Evolutionary conservation across 2,113 vertebrate species (phyloP).

Genomic region (Vidua macroura): DNA sequence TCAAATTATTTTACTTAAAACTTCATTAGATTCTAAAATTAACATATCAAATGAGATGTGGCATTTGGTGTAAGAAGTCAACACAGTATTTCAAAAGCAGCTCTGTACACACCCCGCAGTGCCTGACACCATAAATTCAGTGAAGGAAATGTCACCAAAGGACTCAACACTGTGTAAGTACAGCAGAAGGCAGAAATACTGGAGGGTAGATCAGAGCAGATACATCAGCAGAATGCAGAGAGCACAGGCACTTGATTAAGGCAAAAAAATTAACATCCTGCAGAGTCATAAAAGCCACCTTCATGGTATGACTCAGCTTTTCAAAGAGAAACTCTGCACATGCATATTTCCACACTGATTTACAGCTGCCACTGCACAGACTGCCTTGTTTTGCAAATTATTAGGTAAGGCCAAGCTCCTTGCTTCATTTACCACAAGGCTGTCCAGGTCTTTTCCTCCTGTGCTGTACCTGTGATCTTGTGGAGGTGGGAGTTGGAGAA

Average conservation of each 20-base stretch:
- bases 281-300: neutral
- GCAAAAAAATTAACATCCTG: neutral
- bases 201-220: conserved; percentile 1
- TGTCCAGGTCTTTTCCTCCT: neutral
- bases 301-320: neutral
- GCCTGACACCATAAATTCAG: neutral
- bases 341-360: neutral
- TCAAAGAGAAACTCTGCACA: neutral
- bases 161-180: neutral
- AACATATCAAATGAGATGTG: conserved; percentile 49
- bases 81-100: conserved; percentile 30
- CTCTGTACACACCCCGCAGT: neutral
- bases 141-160: neutral
- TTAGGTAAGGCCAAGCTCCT: neutral
- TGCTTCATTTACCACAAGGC: neutral
- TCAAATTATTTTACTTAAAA: conserved; percentile 66
- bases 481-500: neutral
- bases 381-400: neutral
- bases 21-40: conserved; percentile 58
- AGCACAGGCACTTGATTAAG: neutral
- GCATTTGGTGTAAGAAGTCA: conserved; percentile 15
- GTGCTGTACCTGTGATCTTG: neutral
- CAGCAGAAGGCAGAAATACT: neutral
- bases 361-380: neutral
- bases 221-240: neutral